Conservation (phyloP, 2,888 invertebrate species). For the Drosophila putrida region DNA sequence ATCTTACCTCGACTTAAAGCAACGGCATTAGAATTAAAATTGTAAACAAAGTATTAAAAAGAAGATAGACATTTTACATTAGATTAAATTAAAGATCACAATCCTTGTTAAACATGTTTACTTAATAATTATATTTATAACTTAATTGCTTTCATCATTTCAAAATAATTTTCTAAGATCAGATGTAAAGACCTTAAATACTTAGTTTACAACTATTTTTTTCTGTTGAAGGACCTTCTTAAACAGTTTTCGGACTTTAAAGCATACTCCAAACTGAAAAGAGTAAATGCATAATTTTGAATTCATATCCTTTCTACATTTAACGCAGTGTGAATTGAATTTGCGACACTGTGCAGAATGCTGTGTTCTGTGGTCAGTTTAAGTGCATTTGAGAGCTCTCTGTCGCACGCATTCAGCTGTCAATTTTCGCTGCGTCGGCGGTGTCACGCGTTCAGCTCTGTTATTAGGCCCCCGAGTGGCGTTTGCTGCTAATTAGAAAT, state of each 20-base stretch:
- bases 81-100: too few relatives aligned
- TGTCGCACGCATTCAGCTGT: conserved; percentile 21
- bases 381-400: conserved; percentile 38
- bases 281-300: not conserved
- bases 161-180: too few relatives aligned
- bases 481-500: conserved; percentile 72
- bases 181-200: too few relatives aligned
- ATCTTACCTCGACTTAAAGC: not conserved
- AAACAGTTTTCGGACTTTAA: too few relatives aligned
- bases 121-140: too few relatives aligned
- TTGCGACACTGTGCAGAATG: conserved; percentile 7
- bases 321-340: conserved; percentile 2
- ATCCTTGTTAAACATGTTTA: too few relatives aligned
- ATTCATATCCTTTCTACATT: not conserved
- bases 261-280: not conserved
- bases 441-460: conserved; percentile 52
- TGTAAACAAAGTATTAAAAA: too few relatives aligned
- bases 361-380: conserved; percentile 16
- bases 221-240: too few relatives aligned
- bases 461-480: conserved; percentile 59
- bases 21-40: too few relatives aligned
- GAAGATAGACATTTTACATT: too few relatives aligned
- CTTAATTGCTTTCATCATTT: too few relatives aligned
- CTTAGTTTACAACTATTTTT: too few relatives aligned
- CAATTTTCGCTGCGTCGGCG: conserved; percentile 64